Base-by-base conservation (phyloP, 2,888 invertebrate genomes). In the Pterobdella sp. region DNA sequence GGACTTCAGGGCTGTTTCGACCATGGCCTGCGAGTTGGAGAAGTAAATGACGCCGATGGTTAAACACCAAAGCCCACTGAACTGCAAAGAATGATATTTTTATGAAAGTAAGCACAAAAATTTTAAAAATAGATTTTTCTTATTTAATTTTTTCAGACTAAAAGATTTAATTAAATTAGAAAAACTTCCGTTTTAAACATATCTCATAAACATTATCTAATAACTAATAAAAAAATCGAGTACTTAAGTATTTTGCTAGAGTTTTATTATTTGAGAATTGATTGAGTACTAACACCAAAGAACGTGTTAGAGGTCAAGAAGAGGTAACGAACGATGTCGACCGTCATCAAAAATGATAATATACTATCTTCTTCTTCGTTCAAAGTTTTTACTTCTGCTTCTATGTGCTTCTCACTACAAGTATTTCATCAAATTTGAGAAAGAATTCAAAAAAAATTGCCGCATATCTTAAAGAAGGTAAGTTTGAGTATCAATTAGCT, bases 341-440 rank as follows among this genome's bases (percentile, higher is more conserved):
- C 34, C 29, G 69, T 34, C 69, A 69, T 42, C 36, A 69, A 52
- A 52, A 69, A 52, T 31, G 69, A 42, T 1, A 69, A 32, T 3
- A 69, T 52, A 0, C 52, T 26, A 0, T 52, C 69, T 49, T 69
- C 69, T 37, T 69, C 69, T 34, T 69, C 69, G 69, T 69, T 69
- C 49, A 69, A 31, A 14, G 69, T 42, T n/a, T 69, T 69, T 22
- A 69, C 49, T 18, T 69, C 69, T n/a, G n/a, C n/a, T n/a, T n/a
- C n/a, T n/a, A n/a, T n/a, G n/a, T n/a, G n/a, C n/a, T n/a, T n/a
- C n/a, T n/a, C n/a, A n/a, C n/a, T n/a, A n/a, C n/a, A n/a, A n/a
- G n/a, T n/a, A n/a, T n/a, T n/a, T n/a, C n/a, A n/a, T n/a, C n/a
- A n/a, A n/a, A n/a, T n/a, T n/a, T n/a, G n/a, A n/a, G n/a, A n/a